Percentiles rank a stretch among this genome's conserved stretches.
Evolutionary conservation across 2,797 vertebrate genomes (phyloP).

Genomic region (Mormyrus hasselquistii): DNA sequence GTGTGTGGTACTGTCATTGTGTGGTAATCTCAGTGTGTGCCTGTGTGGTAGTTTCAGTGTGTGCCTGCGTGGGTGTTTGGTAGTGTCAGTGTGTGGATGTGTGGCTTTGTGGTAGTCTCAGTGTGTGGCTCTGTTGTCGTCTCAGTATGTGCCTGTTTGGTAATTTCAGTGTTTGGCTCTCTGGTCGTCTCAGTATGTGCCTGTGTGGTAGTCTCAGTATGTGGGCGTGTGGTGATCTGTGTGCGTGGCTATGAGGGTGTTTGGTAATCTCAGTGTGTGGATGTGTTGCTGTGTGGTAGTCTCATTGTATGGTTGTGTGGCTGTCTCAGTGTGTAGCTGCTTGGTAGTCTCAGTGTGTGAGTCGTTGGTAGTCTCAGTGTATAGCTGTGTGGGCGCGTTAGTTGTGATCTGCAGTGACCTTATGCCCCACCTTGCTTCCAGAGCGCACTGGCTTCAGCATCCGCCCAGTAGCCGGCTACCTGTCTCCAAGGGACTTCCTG

Average conservation of each 20-base stretch:
- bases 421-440: slow-evolving; percentile 46
- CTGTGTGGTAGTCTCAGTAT: background rate
- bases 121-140: background rate
- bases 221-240: background rate
- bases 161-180: background rate
- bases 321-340: background rate
- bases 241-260: background rate
- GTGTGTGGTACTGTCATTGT: background rate
- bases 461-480: slow-evolving; percentile 89
- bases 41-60: background rate
- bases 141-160: background rate
- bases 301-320: background rate
- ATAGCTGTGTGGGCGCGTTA: background rate
- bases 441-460: slow-evolving; percentile 91
- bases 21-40: background rate
- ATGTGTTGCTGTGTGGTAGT: background rate
- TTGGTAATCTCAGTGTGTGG: background rate
- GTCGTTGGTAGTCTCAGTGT: background rate
- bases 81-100: background rate
- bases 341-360: background rate
- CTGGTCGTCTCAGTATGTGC: background rate
- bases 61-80: background rate
- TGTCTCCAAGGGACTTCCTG: slow-evolving; percentile 92
- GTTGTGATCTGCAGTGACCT: background rate
- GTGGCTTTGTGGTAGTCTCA: background rate